Conservation (phyloP, 2,113 vertebrate genomes). For the Rissa tridactyla region DNA sequence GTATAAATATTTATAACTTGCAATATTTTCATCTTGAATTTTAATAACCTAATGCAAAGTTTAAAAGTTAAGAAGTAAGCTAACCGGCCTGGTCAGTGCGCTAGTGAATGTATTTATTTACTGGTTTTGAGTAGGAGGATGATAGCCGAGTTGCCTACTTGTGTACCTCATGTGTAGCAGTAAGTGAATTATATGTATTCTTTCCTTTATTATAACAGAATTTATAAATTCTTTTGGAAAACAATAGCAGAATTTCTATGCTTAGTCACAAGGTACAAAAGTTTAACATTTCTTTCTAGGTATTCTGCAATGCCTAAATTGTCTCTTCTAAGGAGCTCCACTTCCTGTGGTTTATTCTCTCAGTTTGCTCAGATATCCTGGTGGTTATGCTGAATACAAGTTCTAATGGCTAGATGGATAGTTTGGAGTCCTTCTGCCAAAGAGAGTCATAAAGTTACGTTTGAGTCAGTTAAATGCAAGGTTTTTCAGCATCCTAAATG, state of each 20-base stretch:
- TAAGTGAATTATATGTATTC: not conserved
- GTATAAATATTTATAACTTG: conserved; percentile 5
- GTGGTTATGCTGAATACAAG: not conserved
- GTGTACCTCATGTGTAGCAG: accelerated
- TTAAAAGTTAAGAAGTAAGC: not conserved
- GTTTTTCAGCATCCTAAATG: not conserved
- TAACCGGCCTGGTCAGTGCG: not conserved
- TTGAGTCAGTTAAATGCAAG: not conserved
- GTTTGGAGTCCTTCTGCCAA: not conserved
- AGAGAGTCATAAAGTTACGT: not conserved
- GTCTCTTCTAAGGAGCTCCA: not conserved
- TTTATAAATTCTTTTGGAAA: not conserved
- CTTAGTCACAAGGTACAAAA: not conserved
- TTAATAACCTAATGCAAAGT: not conserved
- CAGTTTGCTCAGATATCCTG: not conserved
- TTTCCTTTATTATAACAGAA: not conserved
- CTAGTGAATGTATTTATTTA: not conserved
- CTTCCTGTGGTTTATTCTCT: not conserved
- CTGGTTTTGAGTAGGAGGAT: not conserved
- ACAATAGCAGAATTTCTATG: not conserved
- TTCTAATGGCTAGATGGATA: not conserved
- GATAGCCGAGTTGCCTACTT: not conserved
- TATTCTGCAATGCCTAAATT: not conserved
- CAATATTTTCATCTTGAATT: not conserved
- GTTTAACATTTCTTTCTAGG: not conserved